These are phyloP conservation scores for Cryptocephalus primarius DNA, from an alignment of 2,888 invertebrate genomes.

Conservation along the genomic window DNA sequence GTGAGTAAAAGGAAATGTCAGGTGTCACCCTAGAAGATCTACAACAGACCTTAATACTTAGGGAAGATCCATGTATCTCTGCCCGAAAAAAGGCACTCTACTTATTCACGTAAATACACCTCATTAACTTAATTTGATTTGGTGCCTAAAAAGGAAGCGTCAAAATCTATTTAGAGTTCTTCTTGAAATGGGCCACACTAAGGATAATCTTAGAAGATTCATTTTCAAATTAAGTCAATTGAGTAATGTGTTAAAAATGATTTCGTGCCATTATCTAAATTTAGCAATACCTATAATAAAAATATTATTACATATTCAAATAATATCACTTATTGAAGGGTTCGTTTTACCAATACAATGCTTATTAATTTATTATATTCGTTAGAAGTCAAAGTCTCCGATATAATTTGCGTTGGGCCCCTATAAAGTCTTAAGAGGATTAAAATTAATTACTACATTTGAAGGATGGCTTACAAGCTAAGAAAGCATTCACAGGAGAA, in stretches of 20 bases:
- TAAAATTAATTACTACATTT: neutral
- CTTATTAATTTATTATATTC: too few species aligned
- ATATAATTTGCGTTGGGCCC: too few species aligned
- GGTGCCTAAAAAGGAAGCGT: constrained; percentile 16
- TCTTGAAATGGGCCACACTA: constrained; percentile 16
- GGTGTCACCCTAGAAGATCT: constrained; percentile 28
- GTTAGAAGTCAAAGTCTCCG: too few species aligned
- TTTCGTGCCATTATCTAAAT: too few species aligned
- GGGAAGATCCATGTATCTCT: constrained; percentile 29
- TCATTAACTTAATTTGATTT: constrained; percentile 25
- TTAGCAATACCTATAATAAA: too few species aligned
- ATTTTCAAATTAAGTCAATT: too few species aligned
- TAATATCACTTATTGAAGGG: too few species aligned
- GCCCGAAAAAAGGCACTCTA: constrained; percentile 29
- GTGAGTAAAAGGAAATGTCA: constrained; percentile 22
- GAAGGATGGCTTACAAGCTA: neutral
- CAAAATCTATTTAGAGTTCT: constrained; percentile 20
- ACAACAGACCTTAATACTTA: constrained; percentile 29
- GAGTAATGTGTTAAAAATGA: too few species aligned
- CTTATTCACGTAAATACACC: constrained; percentile 31
- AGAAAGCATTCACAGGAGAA: neutral
- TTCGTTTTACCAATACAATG: too few species aligned
- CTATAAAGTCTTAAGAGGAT: neutral
- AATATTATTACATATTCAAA: too few species aligned
- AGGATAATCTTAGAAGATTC: constrained; percentile 1